Conservation (phyloP, 2,888 invertebrate genomes). For the Drosophila gaucha region DNA sequence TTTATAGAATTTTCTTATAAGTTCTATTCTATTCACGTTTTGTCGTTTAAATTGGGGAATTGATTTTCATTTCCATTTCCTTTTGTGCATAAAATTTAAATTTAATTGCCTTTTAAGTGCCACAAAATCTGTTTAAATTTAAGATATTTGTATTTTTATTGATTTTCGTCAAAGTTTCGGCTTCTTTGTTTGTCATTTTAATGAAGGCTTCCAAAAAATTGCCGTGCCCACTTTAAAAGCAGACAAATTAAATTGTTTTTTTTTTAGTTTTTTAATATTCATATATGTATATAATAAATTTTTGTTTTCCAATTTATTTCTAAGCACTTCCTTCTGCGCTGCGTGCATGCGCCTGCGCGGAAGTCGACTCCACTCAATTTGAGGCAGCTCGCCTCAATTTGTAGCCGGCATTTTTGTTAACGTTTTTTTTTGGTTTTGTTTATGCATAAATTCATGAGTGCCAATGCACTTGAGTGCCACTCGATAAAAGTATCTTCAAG, state of each 20-base stretch:
- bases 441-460: slow-evolving; percentile 32
- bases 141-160: slow-evolving; percentile 1
- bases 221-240: neutral
- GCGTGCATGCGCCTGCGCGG: slow-evolving; percentile 65
- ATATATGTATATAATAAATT: slow-evolving; percentile 3
- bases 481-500: slow-evolving; percentile 28
- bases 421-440: slow-evolving; percentile 4
- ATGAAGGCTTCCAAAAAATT: neutral
- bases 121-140: slow-evolving; percentile 22
- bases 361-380: slow-evolving; percentile 34
- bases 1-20: neutral
- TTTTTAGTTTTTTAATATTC: slow-evolving; percentile 2
- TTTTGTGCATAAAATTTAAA: slow-evolving; percentile 1
- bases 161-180: slow-evolving; percentile 4
- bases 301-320: slow-evolving; percentile 10
- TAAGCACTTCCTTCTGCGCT: slow-evolving; percentile 38
- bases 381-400: slow-evolving; percentile 10
- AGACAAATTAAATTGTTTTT: slow-evolving; percentile 4
- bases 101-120: slow-evolving; percentile 39
- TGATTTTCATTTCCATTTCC: slow-evolving; percentile 25
- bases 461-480: slow-evolving; percentile 42
- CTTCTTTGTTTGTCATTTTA: slow-evolving; percentile 16
- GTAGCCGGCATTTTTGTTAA: slow-evolving; percentile 24
- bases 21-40: slow-evolving; percentile 16
- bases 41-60: slow-evolving; percentile 11